Base-by-base conservation (phyloP, 2,888 invertebrate species). In the Agonopterix subpropinquella region DNA sequence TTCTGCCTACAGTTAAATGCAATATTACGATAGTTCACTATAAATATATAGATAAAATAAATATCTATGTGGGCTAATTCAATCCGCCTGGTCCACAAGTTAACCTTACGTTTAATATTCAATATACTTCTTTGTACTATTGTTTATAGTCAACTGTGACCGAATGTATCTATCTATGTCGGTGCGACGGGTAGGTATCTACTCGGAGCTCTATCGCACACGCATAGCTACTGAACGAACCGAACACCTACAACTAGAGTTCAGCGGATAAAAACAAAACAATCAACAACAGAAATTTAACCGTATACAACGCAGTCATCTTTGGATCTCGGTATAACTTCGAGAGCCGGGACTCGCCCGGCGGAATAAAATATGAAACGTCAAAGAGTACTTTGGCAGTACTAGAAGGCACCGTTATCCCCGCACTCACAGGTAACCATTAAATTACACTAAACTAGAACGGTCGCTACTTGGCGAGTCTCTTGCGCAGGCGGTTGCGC, bases 61-160 rank as follows among this genome's bases (percentile, higher is more conserved):
- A 80, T 80, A 82, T 83, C 72, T 75, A 80, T 74, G 73, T 74
- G 78, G 73, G 75, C 80, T 78, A 76, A 71, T 71, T 72, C 69
- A 64, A 70, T 74, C 71, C 72, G 78, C 76, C 73, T 83, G 87
- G 87, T 87, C 87, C 86, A 73, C 85, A 71, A 70, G 77, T 77
- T 77, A 75, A 76, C 73, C 80, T 83, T 80, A 81, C 67, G 75
- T 75, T 74, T 81, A 72, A 77, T 77, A 83, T 73, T 78, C 73
- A 73, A 77, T 76, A 74, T 71, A 70, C 61, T 68, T 68, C 63
- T 85, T 87, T 87, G 87, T 87, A 87, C 87, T 87, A 85, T 85
- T 65, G 77, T 77, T 77, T 68, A 73, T 67, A 62, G 65, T 68
- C 69, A 65, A 61, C 62, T 59, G 65, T 58, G 60, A 62, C 62